Evolutionary conservation across 2,888 invertebrate species (phyloP).

Genomic region (Clusia tigrina): DNA sequence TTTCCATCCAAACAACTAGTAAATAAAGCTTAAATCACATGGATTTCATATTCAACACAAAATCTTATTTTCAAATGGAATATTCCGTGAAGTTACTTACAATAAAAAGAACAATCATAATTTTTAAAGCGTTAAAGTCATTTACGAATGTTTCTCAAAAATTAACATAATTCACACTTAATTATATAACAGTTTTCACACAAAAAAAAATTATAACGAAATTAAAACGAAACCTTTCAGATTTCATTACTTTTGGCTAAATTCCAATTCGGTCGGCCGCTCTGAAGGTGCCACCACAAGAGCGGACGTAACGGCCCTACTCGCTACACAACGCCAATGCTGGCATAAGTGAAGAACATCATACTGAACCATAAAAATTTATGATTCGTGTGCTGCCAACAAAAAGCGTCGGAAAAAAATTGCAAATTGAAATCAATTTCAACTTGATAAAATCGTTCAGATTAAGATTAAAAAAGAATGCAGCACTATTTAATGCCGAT

Average conservation of each 20-base stretch:
- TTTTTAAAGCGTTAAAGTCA: not conserved
- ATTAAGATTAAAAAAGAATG: slow-evolving; percentile 41
- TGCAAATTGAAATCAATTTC: slow-evolving; percentile 44
- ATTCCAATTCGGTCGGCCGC: slow-evolving; percentile 15
- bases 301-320: slow-evolving; percentile 18
- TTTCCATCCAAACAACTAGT: no score
- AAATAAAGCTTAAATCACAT: no score
- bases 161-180: slow-evolving; percentile 25
- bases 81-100: no score
- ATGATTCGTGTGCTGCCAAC: slow-evolving; percentile 37
- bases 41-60: no score
- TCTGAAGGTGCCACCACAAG: slow-evolving; percentile 16
- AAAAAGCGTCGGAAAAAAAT: slow-evolving; percentile 31
- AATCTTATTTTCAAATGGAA: no score
- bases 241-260: slow-evolving; percentile 21
- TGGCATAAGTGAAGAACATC: no score
- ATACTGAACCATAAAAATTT: slow-evolving; percentile 33
- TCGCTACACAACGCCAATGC: no score
- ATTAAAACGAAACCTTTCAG: not conserved
- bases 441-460: slow-evolving; percentile 44
- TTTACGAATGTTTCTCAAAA: slow-evolving; percentile 20
- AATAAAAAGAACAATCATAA: no score
- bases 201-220: slow-evolving; percentile 12
- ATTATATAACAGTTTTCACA: slow-evolving; percentile 9
- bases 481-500: no score